Percentiles rank a stretch among this genome's conserved stretches.
Evolutionary conservation across 2,797 vertebrate genomes (phyloP).

Genomic region (Spinus olivaceus): DNA sequence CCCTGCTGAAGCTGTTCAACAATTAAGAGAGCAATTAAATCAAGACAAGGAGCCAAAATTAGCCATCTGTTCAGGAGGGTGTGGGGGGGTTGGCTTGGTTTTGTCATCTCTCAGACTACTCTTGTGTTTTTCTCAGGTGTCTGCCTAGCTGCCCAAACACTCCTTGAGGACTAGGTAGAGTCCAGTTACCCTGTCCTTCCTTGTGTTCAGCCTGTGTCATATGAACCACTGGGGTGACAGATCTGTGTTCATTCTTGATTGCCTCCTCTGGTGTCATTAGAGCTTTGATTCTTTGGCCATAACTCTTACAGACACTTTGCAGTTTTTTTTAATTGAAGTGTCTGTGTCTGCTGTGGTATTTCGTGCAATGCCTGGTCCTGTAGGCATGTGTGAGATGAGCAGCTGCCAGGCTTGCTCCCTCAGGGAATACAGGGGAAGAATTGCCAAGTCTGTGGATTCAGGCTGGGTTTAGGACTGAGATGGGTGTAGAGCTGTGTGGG

Average conservation of each 20-base stretch:
- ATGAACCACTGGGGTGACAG: not conserved
- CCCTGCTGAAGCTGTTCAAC: not conserved
- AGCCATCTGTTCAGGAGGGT: not conserved
- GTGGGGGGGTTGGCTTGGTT: not conserved
- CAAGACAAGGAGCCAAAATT: not conserved
- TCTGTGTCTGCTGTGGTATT: not conserved
- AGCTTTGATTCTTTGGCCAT: not conserved
- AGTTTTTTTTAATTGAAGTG: not conserved
- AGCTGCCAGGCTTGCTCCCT: not conserved
- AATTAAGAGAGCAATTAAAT: not conserved
- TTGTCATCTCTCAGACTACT: not conserved
- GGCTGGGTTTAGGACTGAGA: not conserved
- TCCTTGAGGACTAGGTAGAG: not conserved
- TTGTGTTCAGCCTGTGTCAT: not conserved
- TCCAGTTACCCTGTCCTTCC: not conserved
- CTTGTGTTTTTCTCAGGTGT: not conserved
- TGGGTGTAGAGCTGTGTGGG: not conserved
- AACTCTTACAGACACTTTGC: not conserved
- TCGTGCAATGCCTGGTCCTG: not conserved
- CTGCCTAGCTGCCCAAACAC: not conserved
- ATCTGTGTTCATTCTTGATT: not conserved
- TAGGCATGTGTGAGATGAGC: not conserved
- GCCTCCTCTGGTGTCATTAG: not conserved
- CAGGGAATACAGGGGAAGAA: not conserved
- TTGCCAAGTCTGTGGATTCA: not conserved